Evolutionary conservation across 2,888 invertebrate genomes (phyloP), one percentile per base, ranked within the genome.

Genomic region (Allolobophora icterica): DNA sequence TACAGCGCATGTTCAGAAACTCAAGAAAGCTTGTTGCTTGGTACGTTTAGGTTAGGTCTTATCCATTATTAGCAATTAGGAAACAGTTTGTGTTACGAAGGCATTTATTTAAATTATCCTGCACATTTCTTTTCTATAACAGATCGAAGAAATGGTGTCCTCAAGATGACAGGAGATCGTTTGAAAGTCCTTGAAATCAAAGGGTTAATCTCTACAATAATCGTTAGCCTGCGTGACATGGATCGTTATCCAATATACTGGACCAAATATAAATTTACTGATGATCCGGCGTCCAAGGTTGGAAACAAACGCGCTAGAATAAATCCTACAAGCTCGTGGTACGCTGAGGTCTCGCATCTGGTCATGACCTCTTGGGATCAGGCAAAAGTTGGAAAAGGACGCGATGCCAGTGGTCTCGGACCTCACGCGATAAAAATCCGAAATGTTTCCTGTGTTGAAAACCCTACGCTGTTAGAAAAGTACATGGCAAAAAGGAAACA

Each of bases 201-300:
- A 87, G 34, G 8, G 8, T 6, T 19, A 24, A 34, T 87, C 87
- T 11, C 35, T 24, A 17, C 87, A 34, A 4, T 87, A 17, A 5
- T 87, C 17, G 8, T 33, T 35, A 35, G 35, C 38, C 38, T 87
- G 21, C 19, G 11, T 38, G 38, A 24, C 0, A 87, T 87, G 34
- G 87, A 87, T 87, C 87, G 35, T 34, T 87, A 87, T 87, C 87
- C 87, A 38, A 38, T 0, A 38, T 87, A 87, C 38, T 87, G 87
- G 87, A 87, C 30, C 34, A 87, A 35, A 24, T 38, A 35, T 35
- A 34, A 35, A 34, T 15, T 71, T 71, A 71, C 71, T 30, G 71
- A 71, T n/a, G 87, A 33, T 34, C 21, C 87, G 35, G 87, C 35
- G 3, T 35, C 87, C 34, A 38, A 24, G 34, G 87, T 33, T 38